Base-by-base conservation (phyloP, 2,797 vertebrate species). In the Melanotaenia boesemani region DNA sequence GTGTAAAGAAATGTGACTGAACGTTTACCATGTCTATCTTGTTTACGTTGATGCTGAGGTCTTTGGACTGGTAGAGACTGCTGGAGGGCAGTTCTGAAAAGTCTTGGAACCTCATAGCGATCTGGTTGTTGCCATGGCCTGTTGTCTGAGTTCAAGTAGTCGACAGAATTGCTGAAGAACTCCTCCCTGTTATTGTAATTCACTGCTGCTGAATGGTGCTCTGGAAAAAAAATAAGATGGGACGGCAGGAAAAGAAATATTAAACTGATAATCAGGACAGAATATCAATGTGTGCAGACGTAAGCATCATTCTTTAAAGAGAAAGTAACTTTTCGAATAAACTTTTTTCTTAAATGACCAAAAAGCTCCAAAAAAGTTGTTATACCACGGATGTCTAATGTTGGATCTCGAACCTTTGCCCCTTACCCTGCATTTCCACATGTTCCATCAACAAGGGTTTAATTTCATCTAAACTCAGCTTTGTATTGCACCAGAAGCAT, bases 111-210 rank as follows among this genome's bases (percentile, higher is more conserved):
- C 0, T 22, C 1, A 1, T 15, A 8, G 5, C 0, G 5, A 67
- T 18, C 0, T 0, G 0, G 12, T 5, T 5, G n/a, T 3, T 15
- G 30, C 54, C 0, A 1, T 0, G 2, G 52, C 12, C 22, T 52
- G 7, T 48, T 46, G 8, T 50, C 48, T 11, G 88, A 88, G 63
- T 52, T 79, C 0, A 85, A 9, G 80, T 70, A 91, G 58, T 44
- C 28, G 8, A 0, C 0, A 5, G 74, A 9, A 72, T 85, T 54
- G 0, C 55, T 34, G 34, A 2, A n/a, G 52, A 84, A 86, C 1
- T 73, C 61, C 10, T 86, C 32, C 2, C 0, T 18, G 63, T 36
- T 1, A 1, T 3, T 5, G 16, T 67, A 50, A 3, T 15, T n/a
- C 13, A 2, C 37, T 12, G 3, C 24, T 20, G 28, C 13, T 18